Evolutionary conservation across 2,113 vertebrate species (phyloP).

Genomic region (Enhydra lutris): DNA sequence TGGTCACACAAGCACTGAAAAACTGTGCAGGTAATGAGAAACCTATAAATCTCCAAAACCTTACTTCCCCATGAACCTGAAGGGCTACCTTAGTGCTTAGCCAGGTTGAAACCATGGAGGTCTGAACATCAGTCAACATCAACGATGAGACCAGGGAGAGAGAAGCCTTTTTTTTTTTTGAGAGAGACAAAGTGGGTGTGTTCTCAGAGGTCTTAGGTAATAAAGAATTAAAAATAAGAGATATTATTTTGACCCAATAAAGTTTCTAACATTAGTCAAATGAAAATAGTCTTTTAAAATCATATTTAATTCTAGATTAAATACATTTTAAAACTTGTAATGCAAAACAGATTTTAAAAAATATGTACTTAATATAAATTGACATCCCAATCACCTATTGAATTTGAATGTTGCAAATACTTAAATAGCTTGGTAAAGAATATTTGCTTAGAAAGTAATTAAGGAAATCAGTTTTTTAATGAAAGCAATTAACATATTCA

Average conservation of each 20-base stretch:
- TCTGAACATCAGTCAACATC: accelerated
- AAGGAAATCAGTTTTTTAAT: slow-evolving; percentile 72
- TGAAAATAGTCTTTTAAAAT: not conserved
- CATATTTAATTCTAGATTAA: not conserved
- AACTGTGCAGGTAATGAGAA: not conserved
- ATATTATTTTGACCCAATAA: not conserved
- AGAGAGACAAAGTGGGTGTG: not conserved
- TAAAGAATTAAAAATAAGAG: not conserved
- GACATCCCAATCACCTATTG: slow-evolving; percentile 39
- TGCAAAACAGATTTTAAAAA: slow-evolving; percentile 39
- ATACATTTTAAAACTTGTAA: slow-evolving; percentile 31
- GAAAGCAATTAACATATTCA: slow-evolving; percentile 73
- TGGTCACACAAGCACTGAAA: not conserved
- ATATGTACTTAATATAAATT: slow-evolving; percentile 32
- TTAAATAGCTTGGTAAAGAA: slow-evolving; percentile 60
- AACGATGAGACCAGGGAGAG: not conserved
- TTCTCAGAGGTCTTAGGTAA: not conserved
- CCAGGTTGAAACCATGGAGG: not conserved
- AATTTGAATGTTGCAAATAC: slow-evolving; percentile 53
- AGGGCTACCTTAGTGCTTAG: not conserved
- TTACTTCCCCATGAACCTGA: not conserved
- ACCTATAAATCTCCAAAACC: not conserved
- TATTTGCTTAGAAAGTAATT: slow-evolving; percentile 76
- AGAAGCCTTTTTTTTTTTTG: not conserved
- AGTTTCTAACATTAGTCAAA: not conserved